Evolutionary conservation across 2,797 vertebrate genomes (phyloP).

Genomic region (Myotis planiceps): DNA sequence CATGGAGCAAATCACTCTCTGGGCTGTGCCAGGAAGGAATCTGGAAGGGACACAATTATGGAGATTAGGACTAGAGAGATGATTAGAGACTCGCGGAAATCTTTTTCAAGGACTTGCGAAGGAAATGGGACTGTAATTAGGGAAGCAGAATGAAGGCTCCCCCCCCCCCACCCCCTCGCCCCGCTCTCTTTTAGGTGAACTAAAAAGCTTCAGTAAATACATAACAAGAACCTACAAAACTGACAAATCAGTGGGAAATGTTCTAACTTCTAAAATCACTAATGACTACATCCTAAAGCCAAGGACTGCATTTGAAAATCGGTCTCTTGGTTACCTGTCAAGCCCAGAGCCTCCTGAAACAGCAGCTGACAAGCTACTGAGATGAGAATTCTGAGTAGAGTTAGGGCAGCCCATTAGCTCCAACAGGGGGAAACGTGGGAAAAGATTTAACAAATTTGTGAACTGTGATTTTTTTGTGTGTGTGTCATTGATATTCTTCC

Average conservation of each 20-base stretch:
- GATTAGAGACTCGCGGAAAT: slow-evolving; percentile 85
- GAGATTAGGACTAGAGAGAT: slow-evolving; percentile 86
- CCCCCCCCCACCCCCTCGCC: not conserved
- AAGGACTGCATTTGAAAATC: slow-evolving; percentile 69
- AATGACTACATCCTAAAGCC: slow-evolving; percentile 77
- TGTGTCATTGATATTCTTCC: slow-evolving; percentile 75
- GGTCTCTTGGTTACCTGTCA: slow-evolving; percentile 61
- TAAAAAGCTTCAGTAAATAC: slow-evolving; percentile 82
- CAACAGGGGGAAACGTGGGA: not conserved
- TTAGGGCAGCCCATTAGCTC: slow-evolving; percentile 32
- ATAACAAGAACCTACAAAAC: slow-evolving; percentile 76
- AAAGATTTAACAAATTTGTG: slow-evolving; percentile 20
- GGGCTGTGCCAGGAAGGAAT: slow-evolving; percentile 85
- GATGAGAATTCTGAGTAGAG: slow-evolving; percentile 67
- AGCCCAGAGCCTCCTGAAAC: slow-evolving; percentile 1
- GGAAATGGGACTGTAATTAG: slow-evolving; percentile 87
- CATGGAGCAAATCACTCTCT: slow-evolving; percentile 84
- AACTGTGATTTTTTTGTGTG: slow-evolving; percentile 50
- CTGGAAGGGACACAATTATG: slow-evolving; percentile 85
- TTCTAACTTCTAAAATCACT: slow-evolving; percentile 79
- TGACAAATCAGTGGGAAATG: slow-evolving; percentile 71
- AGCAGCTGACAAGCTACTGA: slow-evolving; percentile 47
- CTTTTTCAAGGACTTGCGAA: slow-evolving; percentile 85
- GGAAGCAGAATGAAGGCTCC: slow-evolving; percentile 82
- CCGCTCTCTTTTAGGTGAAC: slow-evolving; percentile 79